Evolutionary conservation across 2,888 invertebrate species (phyloP).

Genomic region (Eupithecia pulchellata): DNA sequence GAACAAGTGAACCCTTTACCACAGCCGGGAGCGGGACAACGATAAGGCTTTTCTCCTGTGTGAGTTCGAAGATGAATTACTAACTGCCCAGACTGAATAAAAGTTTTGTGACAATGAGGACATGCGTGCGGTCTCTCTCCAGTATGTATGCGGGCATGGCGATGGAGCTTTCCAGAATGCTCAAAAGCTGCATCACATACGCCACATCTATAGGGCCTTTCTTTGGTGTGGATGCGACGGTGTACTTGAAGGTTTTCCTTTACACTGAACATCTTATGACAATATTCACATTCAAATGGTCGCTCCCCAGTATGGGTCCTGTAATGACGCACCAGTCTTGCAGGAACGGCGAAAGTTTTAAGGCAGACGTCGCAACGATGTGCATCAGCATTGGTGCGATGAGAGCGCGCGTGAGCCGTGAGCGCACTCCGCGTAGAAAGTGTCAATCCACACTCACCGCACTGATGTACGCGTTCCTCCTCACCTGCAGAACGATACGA

Average conservation of each 20-base stretch:
- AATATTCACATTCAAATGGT: conserved; percentile 96
- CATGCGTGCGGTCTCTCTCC: conserved; percentile 96
- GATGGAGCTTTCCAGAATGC: conserved; percentile 94
- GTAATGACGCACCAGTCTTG: conserved; percentile 93
- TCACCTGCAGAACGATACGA: conserved; percentile 79
- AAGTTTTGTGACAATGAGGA: conserved; percentile 94
- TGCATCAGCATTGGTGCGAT: conserved; percentile 86
- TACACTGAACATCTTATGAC: conserved; percentile 96
- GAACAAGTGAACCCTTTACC: conserved; percentile 96
- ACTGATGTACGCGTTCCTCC: conserved; percentile 83
- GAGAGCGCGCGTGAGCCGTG: conserved; percentile 88
- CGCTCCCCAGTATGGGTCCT: conserved; percentile 96
- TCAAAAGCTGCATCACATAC: conserved; percentile 96
- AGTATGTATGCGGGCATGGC: conserved; percentile 96
- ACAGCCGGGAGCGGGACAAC: conserved; percentile 91
- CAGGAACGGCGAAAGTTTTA: conserved; percentile 96
- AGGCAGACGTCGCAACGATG: conserved; percentile 96
- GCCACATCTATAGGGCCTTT: conserved; percentile 95
- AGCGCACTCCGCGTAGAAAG: conserved; percentile 91
- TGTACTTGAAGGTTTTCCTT: conserved; percentile 97
- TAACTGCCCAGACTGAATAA: conserved; percentile 95
- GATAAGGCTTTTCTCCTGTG: conserved; percentile 95
- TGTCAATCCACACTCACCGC: conserved; percentile 90
- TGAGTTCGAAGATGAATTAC: conserved; percentile 96
- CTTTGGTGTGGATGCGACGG: conserved; percentile 95